Conservation (phyloP, 2,113 vertebrate species). For the Dascyllus trimaculatus region DNA sequence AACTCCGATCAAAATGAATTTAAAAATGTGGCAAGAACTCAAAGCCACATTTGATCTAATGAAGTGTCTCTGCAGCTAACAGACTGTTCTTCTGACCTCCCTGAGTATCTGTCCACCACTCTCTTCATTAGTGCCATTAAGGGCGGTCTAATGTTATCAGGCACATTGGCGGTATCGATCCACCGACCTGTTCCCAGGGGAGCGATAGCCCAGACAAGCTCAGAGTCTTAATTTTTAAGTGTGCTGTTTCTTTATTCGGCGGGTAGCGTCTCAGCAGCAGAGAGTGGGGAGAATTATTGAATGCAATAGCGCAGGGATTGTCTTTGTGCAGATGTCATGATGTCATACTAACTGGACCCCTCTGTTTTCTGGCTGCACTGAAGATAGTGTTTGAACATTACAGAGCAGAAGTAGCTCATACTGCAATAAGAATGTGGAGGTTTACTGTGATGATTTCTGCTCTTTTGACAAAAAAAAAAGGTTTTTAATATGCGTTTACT, state of each 20-base stretch:
- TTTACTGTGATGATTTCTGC: neutral
- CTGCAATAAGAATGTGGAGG: neutral
- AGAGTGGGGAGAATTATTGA: conserved; percentile 47
- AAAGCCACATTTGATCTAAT: conserved; percentile 18
- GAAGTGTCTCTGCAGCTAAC: conserved; percentile 28
- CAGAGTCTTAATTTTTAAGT: conserved; percentile 42
- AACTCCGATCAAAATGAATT: neutral
- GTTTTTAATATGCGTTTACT: neutral
- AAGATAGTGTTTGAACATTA: conserved; percentile 13
- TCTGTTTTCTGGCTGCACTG: conserved; percentile 27
- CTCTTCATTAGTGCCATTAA: conserved; percentile 82
- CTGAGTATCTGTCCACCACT: conserved; percentile 57
- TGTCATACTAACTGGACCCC: conserved; percentile 62
- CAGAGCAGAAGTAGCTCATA: neutral
- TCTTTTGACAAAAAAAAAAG: neutral
- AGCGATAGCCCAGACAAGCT: conserved; percentile 38
- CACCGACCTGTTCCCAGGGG: conserved; percentile 53
- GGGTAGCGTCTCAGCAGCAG: conserved; percentile 22
- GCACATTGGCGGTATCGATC: conserved; percentile 71
- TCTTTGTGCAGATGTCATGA: conserved; percentile 73
- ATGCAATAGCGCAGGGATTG: conserved; percentile 52
- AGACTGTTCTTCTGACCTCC: conserved; percentile 42
- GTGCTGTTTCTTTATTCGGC: conserved; percentile 22
- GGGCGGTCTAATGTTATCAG: conserved; percentile 71
- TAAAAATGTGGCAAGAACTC: too few species aligned